Base-by-base conservation (phyloP, 2,888 invertebrate species). In the Drosophila incognita region DNA sequence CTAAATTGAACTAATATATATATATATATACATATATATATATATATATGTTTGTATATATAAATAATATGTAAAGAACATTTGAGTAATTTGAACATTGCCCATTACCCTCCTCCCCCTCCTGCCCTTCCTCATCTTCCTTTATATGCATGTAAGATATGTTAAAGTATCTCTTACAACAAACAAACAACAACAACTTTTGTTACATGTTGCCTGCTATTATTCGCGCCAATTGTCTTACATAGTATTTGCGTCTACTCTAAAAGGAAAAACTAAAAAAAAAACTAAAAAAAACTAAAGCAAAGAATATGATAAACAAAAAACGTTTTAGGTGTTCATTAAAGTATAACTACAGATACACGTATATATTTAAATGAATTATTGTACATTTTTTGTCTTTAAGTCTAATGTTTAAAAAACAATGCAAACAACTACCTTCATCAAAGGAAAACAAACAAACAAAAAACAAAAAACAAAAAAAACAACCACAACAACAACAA, bases 351-450 rank as follows among this genome's bases (percentile, higher is more conserved):
- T 46, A 68, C 18, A 62, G 8, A 31, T 52, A 49, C 31, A 81
- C 62, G 67, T 79, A 54, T 79, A 54, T 76, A 76, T 61, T 53
- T 71, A 78, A 76, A 65, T 66, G 27, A 51, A 69, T 74, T 67
- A 70, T 70, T 67, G 58, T 68, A 62, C 58, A 63, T 61, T 57
- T 74, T 59, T 18, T 69, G 46, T 74, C 29, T 40, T 75, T 81
- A 75, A 78, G 72, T 74, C 61, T 74, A 69, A 74, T 42, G 56
- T 72, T 81, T 77, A 74, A 67, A 66, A 69, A 79, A 82, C 83
- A 77, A 89, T 87, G 83, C 85, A 87, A 84, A 79, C 71, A 85
- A 87, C 86, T 82, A 89, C 90, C 85, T 87, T 74, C 78, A 76
- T 71, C 51, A 71, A 66, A 57, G 42, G 35, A 42, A 63, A 78